Percentiles rank a stretch among this genome's conserved stretches.
phyloP scores from a whole-genome alignment of 2,113 vertebrate genomes.

The Platysternon megacephalum region DNA sequence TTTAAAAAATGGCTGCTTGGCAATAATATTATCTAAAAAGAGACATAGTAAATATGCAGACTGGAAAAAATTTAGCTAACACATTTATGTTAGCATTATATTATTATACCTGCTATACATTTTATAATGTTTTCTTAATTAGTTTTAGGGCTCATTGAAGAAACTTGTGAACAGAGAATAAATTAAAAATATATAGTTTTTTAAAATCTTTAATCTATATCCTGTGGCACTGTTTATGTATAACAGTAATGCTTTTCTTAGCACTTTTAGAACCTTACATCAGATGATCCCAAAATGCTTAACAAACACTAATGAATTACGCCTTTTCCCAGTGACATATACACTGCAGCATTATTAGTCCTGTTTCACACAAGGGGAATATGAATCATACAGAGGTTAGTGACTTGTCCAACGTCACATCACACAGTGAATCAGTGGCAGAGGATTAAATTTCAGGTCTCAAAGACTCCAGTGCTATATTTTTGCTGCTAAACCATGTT shows the following conservation, averaged over 20 bases:
- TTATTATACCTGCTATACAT: not conserved
- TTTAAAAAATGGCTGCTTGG: not conserved
- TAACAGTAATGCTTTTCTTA: not conserved
- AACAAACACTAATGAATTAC: not conserved
- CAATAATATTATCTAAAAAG: not conserved
- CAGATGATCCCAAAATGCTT: not conserved
- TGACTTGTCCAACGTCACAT: not conserved
- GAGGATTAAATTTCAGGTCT: not conserved
- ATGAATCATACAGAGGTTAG: not conserved
- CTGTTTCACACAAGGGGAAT: not conserved
- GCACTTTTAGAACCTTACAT: not conserved
- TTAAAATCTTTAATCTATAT: not conserved
- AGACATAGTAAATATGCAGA: not conserved
- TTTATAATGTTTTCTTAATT: not conserved
- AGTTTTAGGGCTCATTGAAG: not conserved
- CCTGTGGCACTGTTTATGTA: not conserved
- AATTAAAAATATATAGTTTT: not conserved
- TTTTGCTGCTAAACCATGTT: too few species aligned
- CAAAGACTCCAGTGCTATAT: too few species aligned
- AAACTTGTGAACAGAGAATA: not conserved
- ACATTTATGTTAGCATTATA: not conserved
- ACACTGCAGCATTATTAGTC: too few species aligned
- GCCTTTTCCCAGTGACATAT: too few species aligned
- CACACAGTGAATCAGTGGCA: not conserved
- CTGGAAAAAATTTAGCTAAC: rapidly evolving